These are phyloP conservation scores for Odontamblyopus rebecca DNA, from an alignment of 2,797 vertebrate genomes.

Conservation along the genomic window DNA sequence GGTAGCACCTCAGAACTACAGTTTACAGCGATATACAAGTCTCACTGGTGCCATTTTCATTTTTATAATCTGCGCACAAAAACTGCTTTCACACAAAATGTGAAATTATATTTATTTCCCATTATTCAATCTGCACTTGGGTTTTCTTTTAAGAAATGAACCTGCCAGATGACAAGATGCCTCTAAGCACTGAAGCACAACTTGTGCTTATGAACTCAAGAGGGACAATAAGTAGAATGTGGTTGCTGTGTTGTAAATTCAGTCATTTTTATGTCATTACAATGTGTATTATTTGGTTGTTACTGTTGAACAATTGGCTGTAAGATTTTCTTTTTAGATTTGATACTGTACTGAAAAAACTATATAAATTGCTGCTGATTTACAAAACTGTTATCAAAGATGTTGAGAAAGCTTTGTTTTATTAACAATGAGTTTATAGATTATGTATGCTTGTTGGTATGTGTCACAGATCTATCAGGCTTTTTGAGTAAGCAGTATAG, in stretches of 20 bases:
- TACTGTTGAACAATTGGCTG: slow-evolving; percentile 76
- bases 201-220: slow-evolving; percentile 68
- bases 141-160: slow-evolving; percentile 55
- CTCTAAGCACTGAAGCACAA: slow-evolving; percentile 69
- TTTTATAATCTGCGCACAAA: slow-evolving; percentile 64
- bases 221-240: slow-evolving; percentile 71
- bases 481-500: slow-evolving; percentile 64
- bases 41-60: slow-evolving; percentile 78
- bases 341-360: slow-evolving; percentile 73
- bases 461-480: slow-evolving; percentile 69
- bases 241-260: slow-evolving; percentile 82
- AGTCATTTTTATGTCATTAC: slow-evolving; percentile 81
- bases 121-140: slow-evolving; percentile 65
- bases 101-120: slow-evolving; percentile 52
- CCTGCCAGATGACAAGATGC: slow-evolving; percentile 62
- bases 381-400: slow-evolving; percentile 70
- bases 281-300: slow-evolving; percentile 79
- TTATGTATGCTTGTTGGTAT: slow-evolving; percentile 80
- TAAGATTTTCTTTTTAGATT: slow-evolving; percentile 78
- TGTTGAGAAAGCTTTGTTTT: slow-evolving; percentile 75
- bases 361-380: slow-evolving; percentile 79
- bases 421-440: slow-evolving; percentile 74
- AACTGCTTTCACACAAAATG: slow-evolving; percentile 37
- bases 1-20: slow-evolving; percentile 75
- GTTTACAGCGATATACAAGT: slow-evolving; percentile 80